Conservation (phyloP, 2,888 invertebrate species). For the Oscheius sp. region DNA sequence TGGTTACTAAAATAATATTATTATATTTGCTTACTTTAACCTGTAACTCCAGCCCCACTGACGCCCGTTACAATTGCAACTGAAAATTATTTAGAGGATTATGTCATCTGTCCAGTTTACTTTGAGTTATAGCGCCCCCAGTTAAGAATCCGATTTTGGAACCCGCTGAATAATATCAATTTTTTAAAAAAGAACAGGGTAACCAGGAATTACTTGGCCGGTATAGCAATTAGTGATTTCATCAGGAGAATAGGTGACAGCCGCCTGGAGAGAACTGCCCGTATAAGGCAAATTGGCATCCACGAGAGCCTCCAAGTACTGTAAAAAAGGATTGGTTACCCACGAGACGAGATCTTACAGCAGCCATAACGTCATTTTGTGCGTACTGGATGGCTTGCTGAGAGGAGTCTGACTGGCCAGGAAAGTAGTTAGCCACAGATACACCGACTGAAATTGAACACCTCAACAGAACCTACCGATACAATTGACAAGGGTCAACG, state of each 20-base stretch:
- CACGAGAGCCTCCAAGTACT: conserved; percentile 38
- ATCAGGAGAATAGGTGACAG: conserved; percentile 40
- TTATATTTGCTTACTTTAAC: too few species aligned
- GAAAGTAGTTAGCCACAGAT: conserved; percentile 36
- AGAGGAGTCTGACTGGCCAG: conserved; percentile 37
- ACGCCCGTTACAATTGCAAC: conserved; percentile 24
- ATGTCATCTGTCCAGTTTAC: too few species aligned
- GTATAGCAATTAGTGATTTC: conserved; percentile 38
- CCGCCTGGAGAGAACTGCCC: conserved; percentile 11
- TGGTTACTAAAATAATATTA: too few species aligned
- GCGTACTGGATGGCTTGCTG: conserved; percentile 37
- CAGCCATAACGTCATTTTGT: conserved; percentile 39
- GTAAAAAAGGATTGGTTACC: background rate
- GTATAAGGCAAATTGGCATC: conserved; percentile 22
- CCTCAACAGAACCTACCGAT: conserved; percentile 17
- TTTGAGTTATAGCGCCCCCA: conserved; percentile 38
- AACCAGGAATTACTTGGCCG: conserved; percentile 34
- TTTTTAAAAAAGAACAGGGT: background rate
- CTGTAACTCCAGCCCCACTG: conserved; percentile 30
- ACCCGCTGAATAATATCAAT: conserved; percentile 26
- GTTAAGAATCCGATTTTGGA: conserved; percentile 35
- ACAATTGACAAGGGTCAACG: too few species aligned
- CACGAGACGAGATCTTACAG: conserved; percentile 21
- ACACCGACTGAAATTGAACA: background rate
- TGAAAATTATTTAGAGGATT: too few species aligned